Conservation (phyloP, 2,888 invertebrate genomes). For the Hemithea aestivaria region DNA sequence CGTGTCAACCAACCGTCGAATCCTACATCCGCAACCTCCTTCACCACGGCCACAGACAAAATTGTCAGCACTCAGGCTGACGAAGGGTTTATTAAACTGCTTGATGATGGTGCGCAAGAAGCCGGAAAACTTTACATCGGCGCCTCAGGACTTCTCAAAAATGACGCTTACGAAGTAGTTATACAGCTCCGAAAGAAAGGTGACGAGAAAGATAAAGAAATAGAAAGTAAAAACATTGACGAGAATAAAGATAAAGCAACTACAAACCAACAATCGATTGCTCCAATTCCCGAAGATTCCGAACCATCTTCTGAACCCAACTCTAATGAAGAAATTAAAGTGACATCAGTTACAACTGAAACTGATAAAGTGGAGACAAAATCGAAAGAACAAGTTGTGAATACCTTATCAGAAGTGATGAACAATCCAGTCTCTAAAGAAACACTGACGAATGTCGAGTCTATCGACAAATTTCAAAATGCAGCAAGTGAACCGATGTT, state of each 20-base stretch:
- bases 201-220: conserved; percentile 21
- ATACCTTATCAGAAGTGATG: not conserved
- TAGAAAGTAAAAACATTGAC: conserved; percentile 14
- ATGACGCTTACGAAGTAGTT: conserved; percentile 66
- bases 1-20: conserved; percentile 28
- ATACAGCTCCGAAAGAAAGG: conserved; percentile 67
- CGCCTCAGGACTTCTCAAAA: conserved; percentile 56
- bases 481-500: conserved; percentile 16
- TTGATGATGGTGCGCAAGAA: conserved; percentile 50
- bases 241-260: conserved; percentile 10
- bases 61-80: conserved; percentile 30
- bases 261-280: too few relatives aligned
- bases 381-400: too few relatives aligned
- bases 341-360: too few relatives aligned
- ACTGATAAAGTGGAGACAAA: too few relatives aligned
- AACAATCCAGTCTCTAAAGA: conserved; percentile 1
- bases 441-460: not conserved
- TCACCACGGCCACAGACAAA: conserved; percentile 46
- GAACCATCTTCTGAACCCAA: too few relatives aligned
- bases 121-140: conserved; percentile 64
- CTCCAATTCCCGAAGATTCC: too few relatives aligned
- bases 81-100: conserved; percentile 47
- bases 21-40: conserved; percentile 47
- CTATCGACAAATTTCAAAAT: not conserved
- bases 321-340: too few relatives aligned